Evolutionary conservation across 23 tunicate species (phyloP).

Genomic region (Trididemnum clinides): DNA sequence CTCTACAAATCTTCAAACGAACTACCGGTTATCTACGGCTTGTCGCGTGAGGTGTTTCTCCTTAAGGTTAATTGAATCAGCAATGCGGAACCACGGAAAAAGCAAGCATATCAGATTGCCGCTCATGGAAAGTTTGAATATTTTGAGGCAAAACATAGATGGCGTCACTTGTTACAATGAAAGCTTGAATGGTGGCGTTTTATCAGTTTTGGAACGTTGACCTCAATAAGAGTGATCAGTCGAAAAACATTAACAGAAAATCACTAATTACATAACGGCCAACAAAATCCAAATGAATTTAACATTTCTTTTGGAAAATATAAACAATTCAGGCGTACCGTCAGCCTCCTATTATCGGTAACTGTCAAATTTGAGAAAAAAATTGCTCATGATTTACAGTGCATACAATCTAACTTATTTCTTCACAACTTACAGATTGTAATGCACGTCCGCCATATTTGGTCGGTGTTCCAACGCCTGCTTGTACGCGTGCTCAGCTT

Average conservation of each 20-base stretch:
- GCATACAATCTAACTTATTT: too few relatives aligned
- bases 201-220: not conserved
- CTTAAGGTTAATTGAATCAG: too few relatives aligned
- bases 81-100: too few relatives aligned
- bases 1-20: too few relatives aligned
- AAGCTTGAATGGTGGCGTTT: not conserved
- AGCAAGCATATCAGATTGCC: not conserved
- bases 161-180: not conserved
- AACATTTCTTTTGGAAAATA: too few relatives aligned
- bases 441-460: constrained; percentile 92
- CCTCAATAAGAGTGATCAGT: not conserved
- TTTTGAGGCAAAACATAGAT: constrained; percentile 4
- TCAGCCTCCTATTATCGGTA: not conserved
- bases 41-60: too few relatives aligned
- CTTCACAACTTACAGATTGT: constrained; percentile 87
- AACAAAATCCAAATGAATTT: too few relatives aligned
- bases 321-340: too few relatives aligned
- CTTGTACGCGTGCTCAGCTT: constrained; percentile 72
- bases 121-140: not conserved
- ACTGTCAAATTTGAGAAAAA: not conserved
- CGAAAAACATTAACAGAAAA: not conserved
- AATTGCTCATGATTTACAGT: too few relatives aligned
- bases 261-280: too few relatives aligned
- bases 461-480: constrained; percentile 56
- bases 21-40: too few relatives aligned